Percentiles rank a stretch among this genome's conserved stretches.
Evolutionary conservation across 1,140 invertebrate species (phyloP).

Genomic region (Apis laboriosa): DNA sequence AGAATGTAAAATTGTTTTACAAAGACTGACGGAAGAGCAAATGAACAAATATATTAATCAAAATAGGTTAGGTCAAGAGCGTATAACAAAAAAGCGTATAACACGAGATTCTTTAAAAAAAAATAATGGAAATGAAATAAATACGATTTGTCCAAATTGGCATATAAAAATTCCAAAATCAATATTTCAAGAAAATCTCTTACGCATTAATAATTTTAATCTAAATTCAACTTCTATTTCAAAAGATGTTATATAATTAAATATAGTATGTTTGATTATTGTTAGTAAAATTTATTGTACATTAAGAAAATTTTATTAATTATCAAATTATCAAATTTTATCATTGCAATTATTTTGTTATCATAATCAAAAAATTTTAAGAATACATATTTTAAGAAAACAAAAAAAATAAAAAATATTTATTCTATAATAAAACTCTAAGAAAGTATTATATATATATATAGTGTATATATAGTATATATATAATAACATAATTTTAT

Average conservation of each 20-base stretch:
- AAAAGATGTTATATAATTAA: too few species aligned
- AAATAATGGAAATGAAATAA: background rate
- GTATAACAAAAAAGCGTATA: too few species aligned
- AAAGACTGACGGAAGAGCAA: background rate
- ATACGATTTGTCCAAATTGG: background rate
- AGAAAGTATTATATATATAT: background rate
- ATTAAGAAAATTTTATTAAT: background rate
- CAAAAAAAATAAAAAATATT: too few species aligned
- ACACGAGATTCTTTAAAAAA: background rate
- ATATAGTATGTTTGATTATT: background rate
- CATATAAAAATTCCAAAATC: constrained; percentile 29
- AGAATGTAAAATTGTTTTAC: constrained; percentile 10
- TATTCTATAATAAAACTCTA: background rate
- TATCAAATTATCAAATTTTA: too few species aligned
- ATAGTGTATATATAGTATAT: too few species aligned
- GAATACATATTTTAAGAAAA: background rate
- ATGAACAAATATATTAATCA: background rate
- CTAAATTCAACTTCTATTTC: background rate
- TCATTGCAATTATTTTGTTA: background rate
- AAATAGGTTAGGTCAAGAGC: background rate
- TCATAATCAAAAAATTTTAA: background rate
- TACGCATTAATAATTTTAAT: background rate
- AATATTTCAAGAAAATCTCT: constrained; percentile 11
- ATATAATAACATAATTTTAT: too few species aligned
- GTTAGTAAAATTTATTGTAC: background rate